Base-by-base conservation (phyloP, 2,113 vertebrate species). In the Erinaceus europaeus region DNA sequence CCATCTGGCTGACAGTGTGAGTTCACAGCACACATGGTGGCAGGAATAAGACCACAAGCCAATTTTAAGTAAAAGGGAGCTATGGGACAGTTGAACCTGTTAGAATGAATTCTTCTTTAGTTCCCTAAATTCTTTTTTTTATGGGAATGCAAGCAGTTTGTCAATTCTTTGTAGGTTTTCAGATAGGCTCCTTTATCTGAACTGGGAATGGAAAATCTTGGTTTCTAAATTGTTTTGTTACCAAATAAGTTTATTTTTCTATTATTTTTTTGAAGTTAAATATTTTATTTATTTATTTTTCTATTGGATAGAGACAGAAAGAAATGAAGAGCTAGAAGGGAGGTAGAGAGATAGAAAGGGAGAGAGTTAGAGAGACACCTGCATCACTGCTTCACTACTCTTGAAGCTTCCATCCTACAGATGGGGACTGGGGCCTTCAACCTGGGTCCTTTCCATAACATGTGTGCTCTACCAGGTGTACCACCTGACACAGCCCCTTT, bases 1-100 rank as follows among this genome's bases (percentile, higher is more conserved):
- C 92, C 93, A 96, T 92, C 94, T 96, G 95, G 92, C 92, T 79
- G 68, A 62, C 90, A 64, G 68, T 61, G 42, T 68, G 91, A 90
- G 92, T 86, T 84, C 88, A 62, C 85, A 89, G 85, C 87, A 85
- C 93, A 68, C 38, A 42, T 48, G 74, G 76, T 5, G 27, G 87
- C 72, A 89, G 71, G 75, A 84, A 62, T 23, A 36, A 75, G 87
- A 87, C 89, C 93, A 76, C 25, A 68, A 79, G 89, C 81, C 86
- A 68, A 59, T 68, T 85, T 76, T 38, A 87, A 87, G 85, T 52
- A 53, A 69, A 89, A 88, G 62, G 68, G 55, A 77, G 61, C 78
- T 84, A 27, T 20, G 14, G 48, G 92, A 67, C 42, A 42, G n/a
- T 77, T 32, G 42, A 36, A 64, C 83, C 69, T 46, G 68, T 34